These are phyloP conservation scores for Drusus annulatus DNA, from an alignment of 1,140 invertebrate species.

Conservation along the genomic window DNA sequence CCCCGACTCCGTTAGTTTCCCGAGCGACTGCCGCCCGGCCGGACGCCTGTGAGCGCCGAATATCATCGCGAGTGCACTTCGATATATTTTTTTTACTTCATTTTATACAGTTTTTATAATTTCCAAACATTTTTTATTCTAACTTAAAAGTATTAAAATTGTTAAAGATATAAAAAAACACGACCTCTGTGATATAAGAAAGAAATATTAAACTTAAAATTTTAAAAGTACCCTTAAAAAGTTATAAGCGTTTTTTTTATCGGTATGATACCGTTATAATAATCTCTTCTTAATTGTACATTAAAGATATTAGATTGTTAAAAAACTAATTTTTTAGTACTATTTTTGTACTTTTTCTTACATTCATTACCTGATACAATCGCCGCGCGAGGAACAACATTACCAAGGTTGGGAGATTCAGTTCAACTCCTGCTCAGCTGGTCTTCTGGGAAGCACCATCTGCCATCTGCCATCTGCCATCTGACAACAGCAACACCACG, in stretches of 20 bases:
- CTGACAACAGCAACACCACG: not conserved
- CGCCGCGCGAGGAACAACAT: slow-evolving; percentile 8
- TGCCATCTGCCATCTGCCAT: not conserved
- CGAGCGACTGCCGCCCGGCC: slow-evolving; percentile 32
- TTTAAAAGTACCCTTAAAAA: slow-evolving; percentile 33
- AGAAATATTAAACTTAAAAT: slow-evolving; percentile 46
- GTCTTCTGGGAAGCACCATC: not conserved
- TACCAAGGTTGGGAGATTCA: not conserved
- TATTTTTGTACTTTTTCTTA: slow-evolving; percentile 46
- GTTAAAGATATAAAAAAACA: slow-evolving; percentile 34
- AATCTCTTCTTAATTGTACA: slow-evolving; percentile 42
- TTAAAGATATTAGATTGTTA: slow-evolving; percentile 39
- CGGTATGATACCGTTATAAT: slow-evolving; percentile 34
- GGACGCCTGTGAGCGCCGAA: slow-evolving; percentile 31
- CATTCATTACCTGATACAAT: slow-evolving; percentile 26
- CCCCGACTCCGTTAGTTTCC: not conserved
- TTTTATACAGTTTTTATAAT: slow-evolving; percentile 42
- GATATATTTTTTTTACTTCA: slow-evolving; percentile 38
- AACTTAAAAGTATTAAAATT: slow-evolving; percentile 33
- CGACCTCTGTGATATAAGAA: slow-evolving; percentile 44
- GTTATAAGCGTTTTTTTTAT: slow-evolving; percentile 17
- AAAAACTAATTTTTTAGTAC: slow-evolving; percentile 15
- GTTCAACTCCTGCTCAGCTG: not conserved
- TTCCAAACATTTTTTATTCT: slow-evolving; percentile 24
- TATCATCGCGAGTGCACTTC: slow-evolving; percentile 22